A percentile compares a stretch with the other conserved stretches of the same genome.
Conservation (phyloP, 2,888 invertebrate species). For the Ptilodon capucinus region DNA sequence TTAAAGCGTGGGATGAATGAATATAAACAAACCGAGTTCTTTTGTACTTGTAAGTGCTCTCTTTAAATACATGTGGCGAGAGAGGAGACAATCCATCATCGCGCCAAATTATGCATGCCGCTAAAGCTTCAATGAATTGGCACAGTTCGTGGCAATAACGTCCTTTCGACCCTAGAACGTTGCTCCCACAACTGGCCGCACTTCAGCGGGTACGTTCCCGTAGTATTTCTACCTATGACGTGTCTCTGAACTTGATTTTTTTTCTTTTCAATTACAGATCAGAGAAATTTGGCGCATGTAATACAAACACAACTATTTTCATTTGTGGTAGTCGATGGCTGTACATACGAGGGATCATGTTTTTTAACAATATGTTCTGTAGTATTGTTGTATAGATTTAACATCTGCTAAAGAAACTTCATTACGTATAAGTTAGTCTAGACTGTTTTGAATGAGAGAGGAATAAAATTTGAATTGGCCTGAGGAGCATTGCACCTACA, state of each 20-base stretch:
- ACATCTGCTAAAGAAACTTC: no score
- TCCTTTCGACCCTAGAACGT: constrained; percentile 38
- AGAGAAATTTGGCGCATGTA: constrained; percentile 5
- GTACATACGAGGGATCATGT: not conserved
- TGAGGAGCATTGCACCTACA: no score
- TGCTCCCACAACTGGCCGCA: constrained; percentile 21
- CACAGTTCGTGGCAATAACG: constrained; percentile 39
- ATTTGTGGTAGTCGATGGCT: constrained; percentile 1
- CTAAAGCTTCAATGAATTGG: constrained; percentile 41
- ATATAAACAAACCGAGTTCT: constrained; percentile 7
- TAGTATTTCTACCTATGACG: constrained; percentile 2
- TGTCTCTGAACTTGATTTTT: not conserved
- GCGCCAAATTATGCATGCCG: constrained; percentile 25
- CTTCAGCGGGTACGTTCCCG: constrained; percentile 14
- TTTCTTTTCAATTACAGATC: constrained; percentile 3
- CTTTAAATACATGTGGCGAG: constrained; percentile 8
- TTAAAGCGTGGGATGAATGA: not conserved
- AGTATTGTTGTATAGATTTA: no score
- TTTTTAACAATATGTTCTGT: not conserved
- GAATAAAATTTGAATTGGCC: no score
- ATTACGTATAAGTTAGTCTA: no score
- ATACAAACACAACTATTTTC: constrained; percentile 13
- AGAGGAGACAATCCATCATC: constrained; percentile 43
- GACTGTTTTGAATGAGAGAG: no score
- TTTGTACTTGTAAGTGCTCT: constrained; percentile 13